Conservation (phyloP, 2,797 vertebrate genomes). For the Rhynchonycteris naso region DNA sequence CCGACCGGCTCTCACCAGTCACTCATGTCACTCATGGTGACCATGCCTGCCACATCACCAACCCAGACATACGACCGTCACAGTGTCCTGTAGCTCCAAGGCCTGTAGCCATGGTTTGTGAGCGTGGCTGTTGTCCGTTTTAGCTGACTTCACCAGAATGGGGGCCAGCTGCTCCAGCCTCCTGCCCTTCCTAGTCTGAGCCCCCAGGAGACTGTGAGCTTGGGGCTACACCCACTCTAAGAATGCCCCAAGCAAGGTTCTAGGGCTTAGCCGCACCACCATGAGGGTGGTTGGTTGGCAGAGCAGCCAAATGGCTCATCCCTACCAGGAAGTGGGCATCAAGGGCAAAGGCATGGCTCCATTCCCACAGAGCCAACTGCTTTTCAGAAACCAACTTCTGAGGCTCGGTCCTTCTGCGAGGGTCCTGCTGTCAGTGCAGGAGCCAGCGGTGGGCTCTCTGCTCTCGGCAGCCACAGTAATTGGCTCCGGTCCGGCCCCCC, state of each 20-base stretch:
- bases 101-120: neutral
- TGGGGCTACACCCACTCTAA: neutral
- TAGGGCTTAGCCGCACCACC: fast-evolving
- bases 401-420: neutral
- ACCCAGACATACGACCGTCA: neutral
- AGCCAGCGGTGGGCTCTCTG: slow-evolving; percentile 43
- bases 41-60: fast-evolving
- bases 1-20: neutral
- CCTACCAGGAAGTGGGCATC: neutral
- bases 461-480: slow-evolving; percentile 52
- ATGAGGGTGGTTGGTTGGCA: neutral
- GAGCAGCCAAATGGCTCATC: neutral
- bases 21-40: neutral
- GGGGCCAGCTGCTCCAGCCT: neutral
- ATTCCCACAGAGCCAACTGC: neutral
- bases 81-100: neutral
- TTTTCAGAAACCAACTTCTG: slow-evolving; percentile 70
- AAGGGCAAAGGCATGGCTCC: neutral
- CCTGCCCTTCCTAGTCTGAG: too few species aligned
- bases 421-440: neutral
- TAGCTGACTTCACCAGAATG: neutral
- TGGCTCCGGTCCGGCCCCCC: slow-evolving; percentile 64
- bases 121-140: neutral
- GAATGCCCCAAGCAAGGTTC: neutral
- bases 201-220: neutral